phyloP scores from a whole-genome alignment of 2,888 invertebrate species.

The Colostygia pectinataria region DNA sequence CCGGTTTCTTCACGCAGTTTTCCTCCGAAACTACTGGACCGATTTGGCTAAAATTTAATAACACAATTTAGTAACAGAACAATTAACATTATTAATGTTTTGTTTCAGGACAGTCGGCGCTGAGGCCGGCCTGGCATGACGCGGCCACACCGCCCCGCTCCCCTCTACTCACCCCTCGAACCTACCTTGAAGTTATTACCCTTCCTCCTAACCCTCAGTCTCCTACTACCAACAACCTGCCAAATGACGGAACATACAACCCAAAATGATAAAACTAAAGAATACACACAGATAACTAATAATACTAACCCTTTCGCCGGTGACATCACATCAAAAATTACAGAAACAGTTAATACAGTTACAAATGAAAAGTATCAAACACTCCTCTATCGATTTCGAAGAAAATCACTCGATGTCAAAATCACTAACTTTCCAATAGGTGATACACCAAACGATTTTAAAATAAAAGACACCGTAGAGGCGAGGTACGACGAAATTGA shows the following conservation, averaged over 20 bases:
- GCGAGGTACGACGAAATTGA: conserved; percentile 33
- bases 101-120: conserved; percentile 60
- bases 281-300: neutral
- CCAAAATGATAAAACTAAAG: conserved; percentile 11
- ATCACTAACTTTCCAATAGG: neutral
- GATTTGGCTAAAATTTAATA: too few species aligned
- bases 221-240: conserved; percentile 51
- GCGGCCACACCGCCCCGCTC: conserved; percentile 56
- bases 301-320: neutral
- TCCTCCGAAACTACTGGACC: too few species aligned
- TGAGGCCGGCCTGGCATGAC: conserved; percentile 74
- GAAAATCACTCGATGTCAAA: conserved; percentile 31
- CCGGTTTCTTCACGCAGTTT: too few species aligned
- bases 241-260: conserved; percentile 50
- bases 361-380: conserved; percentile 56
- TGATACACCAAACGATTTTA: conserved; percentile 1
- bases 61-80: too few species aligned
- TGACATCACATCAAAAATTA: neutral
- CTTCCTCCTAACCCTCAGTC: conserved; percentile 44
- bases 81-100: conserved; percentile 5
- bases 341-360: conserved; percentile 18
- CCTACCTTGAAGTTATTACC: conserved; percentile 49
- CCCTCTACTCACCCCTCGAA: conserved; percentile 66
- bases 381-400: conserved; percentile 60
- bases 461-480: conserved; percentile 2